Evolutionary conservation across 2,888 invertebrate genomes (phyloP), one percentile per base, ranked within the genome.

Genomic region (Sphecodes monilicornis): DNA sequence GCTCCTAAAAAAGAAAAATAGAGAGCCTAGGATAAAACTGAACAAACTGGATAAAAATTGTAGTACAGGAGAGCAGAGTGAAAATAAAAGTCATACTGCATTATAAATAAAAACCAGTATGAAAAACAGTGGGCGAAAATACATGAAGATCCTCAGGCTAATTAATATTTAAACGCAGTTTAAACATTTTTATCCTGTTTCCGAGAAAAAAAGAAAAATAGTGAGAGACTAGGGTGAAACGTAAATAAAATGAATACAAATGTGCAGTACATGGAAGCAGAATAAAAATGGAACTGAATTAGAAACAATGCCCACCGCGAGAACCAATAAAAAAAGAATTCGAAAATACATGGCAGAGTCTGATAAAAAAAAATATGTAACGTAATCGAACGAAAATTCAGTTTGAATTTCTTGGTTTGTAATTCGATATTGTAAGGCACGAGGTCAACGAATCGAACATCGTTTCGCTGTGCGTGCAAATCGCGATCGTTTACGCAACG

Each of bases 391-490:
- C 18, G 29, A 29, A n/a, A 26, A 29, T 26, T 26, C 57, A 1
- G 29, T 16, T 60, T 26, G 60, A 5, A 16, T 29, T 50, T 50
- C 50, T 50, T n/a, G 22, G 22, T 60, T 6, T 16, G 60, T 60
- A 60, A 60, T 60, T 60, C 60, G 60, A 60, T 29, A 29, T 60
- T 29, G 60, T 60, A 60, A 60, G 60, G 60, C 60, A 64, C 29
- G 64, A 64, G 64, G 41, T 13, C 70, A 54, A 73, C 36, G 32
- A 79, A 64, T 50, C 43, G n/a, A n/a, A 29, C 29, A 32, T 60
- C 60, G 41, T 88, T 88, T 80, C 76, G 84, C 84, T 86, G 84
- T 74, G 80, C 80, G 68, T 82, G 84, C 90, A 74, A 77, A 71
- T 80, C 57, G 43, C 69, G 72, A 41, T 68, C 57, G 46, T 78